Base-by-base conservation (phyloP, 2,113 vertebrate species). In the Ochotona princeps region DNA sequence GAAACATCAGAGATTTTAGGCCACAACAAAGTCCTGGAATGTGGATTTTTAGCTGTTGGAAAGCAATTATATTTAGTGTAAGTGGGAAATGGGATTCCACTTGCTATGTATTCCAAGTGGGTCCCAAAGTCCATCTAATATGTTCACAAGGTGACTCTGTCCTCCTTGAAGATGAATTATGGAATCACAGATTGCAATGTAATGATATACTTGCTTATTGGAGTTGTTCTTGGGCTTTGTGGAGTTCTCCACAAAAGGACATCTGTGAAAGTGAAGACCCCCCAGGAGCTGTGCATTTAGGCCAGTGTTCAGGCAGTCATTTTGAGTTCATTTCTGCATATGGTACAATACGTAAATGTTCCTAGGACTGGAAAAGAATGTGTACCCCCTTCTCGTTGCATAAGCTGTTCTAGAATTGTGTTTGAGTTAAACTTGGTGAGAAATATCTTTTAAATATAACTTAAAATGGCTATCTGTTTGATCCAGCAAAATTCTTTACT, bases 381-480 rank as follows among this genome's bases (percentile, higher is more conserved):
- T 57, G 54, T 57, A 57, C 4, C 10, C 54, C 54, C 54, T 57
- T 57, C 54, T 18, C 18, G 54, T 57, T 11, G 54, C 14, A 57
- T 57, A 57, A 12, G 54, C 13, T 57, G 4, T 57, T 57, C 54
- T 57, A 57, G 54, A 57, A 57, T 15, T 21, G 11, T 20, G 38
- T 44, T 44, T 44, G 38, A 44, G 38, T 44, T 44, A 44, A 44
- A 44, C 6, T 44, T 57, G 54, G 54, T 57, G 14, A 6, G 54
- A 17, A 57, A 18, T 57, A 57, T 26, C 1, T 32, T 65, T 54
- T 15, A 57, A 57, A 57, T 57, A 57, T 18, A 3, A 11, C 3
- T 76, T 20, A 11, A 6, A 7, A 8, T 15, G 47, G 18, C 25
- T 4, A 13, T 1, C 12, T 8, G 0, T 1, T 26, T 49, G 26